These are phyloP conservation scores for Anguilla megastoma DNA, from an alignment of 2,797 vertebrate genomes.

Conservation along the genomic window DNA sequence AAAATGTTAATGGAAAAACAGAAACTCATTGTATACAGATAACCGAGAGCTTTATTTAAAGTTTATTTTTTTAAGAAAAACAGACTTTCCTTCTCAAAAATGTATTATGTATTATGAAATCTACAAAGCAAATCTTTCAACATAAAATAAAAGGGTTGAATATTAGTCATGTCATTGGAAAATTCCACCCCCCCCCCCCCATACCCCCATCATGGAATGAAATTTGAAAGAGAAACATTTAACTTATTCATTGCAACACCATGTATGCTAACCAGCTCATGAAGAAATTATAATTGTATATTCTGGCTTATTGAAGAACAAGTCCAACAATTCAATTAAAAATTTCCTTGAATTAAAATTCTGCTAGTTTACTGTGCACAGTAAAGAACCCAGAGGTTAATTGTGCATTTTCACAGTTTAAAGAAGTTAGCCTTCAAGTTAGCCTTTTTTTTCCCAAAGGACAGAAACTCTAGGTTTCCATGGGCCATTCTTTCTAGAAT, in stretches of 20 bases:
- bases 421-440: neutral
- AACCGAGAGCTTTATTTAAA: slow-evolving; percentile 22
- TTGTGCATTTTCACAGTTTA: neutral
- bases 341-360: neutral
- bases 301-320: neutral
- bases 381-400: neutral
- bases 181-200: neutral
- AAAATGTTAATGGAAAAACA: neutral
- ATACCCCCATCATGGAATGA: neutral
- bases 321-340: neutral
- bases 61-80: slow-evolving; percentile 9
- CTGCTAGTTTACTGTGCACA: neutral
- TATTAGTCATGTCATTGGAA: neutral
- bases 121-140: neutral
- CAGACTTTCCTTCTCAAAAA: slow-evolving; percentile 5
- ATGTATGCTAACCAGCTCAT: neutral
- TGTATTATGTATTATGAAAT: neutral
- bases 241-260: neutral
- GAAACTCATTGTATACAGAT: neutral
- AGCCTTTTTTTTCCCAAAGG: neutral
- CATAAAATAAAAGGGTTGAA: neutral
- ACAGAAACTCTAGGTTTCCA: neutral
- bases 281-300: neutral
- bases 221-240: neutral
- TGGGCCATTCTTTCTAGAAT: neutral